Evolutionary conservation across 2,797 vertebrate species (phyloP), one percentile per base, ranked within the genome.

Genomic region (Florisuga fusca): DNA sequence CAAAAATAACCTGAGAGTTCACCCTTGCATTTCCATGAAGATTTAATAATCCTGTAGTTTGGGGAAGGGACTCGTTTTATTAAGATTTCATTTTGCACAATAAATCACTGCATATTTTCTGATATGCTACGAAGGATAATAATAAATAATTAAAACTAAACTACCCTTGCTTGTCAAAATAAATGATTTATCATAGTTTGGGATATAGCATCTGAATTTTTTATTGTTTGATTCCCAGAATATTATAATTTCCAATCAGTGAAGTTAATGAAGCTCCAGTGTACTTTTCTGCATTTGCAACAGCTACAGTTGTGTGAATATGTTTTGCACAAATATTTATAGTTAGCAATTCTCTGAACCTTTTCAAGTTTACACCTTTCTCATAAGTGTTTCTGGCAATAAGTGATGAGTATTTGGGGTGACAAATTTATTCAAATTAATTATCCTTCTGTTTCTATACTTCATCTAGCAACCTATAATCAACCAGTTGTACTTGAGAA

Each of bases 71-170:
- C 84, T 95, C 7, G 0, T 96, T 96, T 95, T 94, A 96, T 92
- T 94, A 95, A 97, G 87, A 92, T 96, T 96, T 96, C 92, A 97
- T 96, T 97, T 96, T 96, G 91, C 94, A 86, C 95, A 94, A 94
- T 96, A 93, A 94, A 89, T 95, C 95, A 95, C 79, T 78, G 93
- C 87, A 43, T 91, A 81, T 94, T 94, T 96, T 94, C 94, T 96
- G 94, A 97, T 96, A 88, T 15, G 87, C 92, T 88, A 84, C 23
- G 94, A 97, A 96, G 94, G 95, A 86, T 89, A 89, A 91, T 90
- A 91, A 90, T 96, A 93, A 97, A 97, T 97, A 96, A 96, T 97
- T 96, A 89, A 97, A 93, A 59, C 89, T 84, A 91, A 96, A 93
- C 91, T 94, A 80, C 66, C 91, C 91, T 13, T 90, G 67, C 94